Conservation (phyloP, 2,113 vertebrate genomes). For the Terrapene triunguis region DNA sequence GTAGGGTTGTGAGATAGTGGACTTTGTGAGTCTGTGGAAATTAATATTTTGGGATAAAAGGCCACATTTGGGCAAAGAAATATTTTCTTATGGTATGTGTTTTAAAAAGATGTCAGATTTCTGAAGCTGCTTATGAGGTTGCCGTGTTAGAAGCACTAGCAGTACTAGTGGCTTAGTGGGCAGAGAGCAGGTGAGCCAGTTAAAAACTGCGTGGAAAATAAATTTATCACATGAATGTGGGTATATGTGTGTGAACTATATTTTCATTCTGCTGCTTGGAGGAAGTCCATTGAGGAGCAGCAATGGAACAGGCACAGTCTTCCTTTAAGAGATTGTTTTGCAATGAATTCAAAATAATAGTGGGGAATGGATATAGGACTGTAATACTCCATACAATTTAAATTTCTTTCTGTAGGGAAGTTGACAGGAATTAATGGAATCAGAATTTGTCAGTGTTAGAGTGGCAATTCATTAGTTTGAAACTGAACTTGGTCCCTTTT, state of each 20-base stretch:
- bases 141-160: not conserved
- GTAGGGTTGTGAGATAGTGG: not conserved
- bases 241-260: not conserved
- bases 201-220: not conserved
- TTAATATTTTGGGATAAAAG: not conserved
- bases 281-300: not conserved
- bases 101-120: not conserved
- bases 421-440: accelerated
- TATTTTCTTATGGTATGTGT: not conserved
- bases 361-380: not conserved
- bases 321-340: not conserved
- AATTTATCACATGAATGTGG: not conserved
- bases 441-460: not conserved
- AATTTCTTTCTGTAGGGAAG: not conserved
- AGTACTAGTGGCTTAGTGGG: not conserved
- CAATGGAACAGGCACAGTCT: not conserved
- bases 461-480: accelerated
- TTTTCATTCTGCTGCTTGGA: not conserved
- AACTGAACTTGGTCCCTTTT: accelerated
- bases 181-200: not conserved
- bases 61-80: not conserved
- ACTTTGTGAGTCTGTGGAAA: not conserved
- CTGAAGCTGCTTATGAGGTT: not conserved
- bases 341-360: not conserved
- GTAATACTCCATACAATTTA: not conserved